Evolutionary conservation across 2,888 invertebrate genomes (phyloP), one percentile per base, ranked within the genome.

Genomic region (Drosophila kambysellisi): DNA sequence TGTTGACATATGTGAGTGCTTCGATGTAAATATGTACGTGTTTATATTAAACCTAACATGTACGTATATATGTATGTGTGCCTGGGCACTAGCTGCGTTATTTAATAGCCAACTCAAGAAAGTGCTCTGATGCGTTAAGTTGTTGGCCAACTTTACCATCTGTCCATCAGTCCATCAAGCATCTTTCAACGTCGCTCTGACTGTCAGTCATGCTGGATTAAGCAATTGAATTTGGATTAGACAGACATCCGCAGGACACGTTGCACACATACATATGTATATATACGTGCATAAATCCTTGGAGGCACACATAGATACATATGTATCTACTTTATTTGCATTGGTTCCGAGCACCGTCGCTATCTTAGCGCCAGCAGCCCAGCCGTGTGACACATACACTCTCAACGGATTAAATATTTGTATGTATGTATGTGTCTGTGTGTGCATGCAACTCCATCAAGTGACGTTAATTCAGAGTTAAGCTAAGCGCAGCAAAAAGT

Each of bases 221-320:
- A 88, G 79, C 85, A 88, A 82, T 84, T 74, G 82, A 84, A 82
- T 81, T 78, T 76, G 78, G 84, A 87, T 87, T 85, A 82, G 46
- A 53, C 46, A 69, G 20, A 32, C 25, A 17, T 46, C 7, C 33
- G 32, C 39, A 39, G 43, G 37, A 4, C 32, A 33, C 33, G 32
- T 15, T n/a, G 5, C 29, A 20, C n/a, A 59, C 60, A 67, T 46
- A 41, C 8, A n/a, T 15, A 6, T n/a, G 4, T n/a, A 17, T 25
- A 15, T 25, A 29, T 5, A 35, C 15, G 6, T n/a, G 17, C 20
- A n/a, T 8, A 4, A 17, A 39, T 11, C 35, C 33, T 37, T 30
- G 43, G 15, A 7, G 32, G 39, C 15, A 48, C 35, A 50, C 29
- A 9, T 5, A 17, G 7, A 20, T 25, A 7, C 15, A 8, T 20